A percentile compares a stretch with the other conserved stretches of the same genome.
Conservation (phyloP, 2,888 invertebrate species). For the Meandrusa payeni region DNA sequence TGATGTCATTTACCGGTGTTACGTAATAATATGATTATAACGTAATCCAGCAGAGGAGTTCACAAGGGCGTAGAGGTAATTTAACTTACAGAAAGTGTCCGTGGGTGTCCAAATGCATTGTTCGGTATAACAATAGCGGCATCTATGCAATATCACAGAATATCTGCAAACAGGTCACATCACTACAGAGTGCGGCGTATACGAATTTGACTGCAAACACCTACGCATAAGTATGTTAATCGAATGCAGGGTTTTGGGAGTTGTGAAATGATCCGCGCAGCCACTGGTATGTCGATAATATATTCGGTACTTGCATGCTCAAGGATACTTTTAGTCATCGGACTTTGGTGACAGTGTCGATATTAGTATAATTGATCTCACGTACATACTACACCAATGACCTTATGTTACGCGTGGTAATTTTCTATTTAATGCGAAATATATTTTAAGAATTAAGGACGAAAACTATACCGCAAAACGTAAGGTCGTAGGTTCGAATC, state of each 20-base stretch:
- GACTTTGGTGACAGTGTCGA: conserved; percentile 37
- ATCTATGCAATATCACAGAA: conserved; percentile 56
- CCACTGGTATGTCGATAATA: conserved; percentile 42
- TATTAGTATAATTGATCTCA: conserved; percentile 25
- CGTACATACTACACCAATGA: not conserved
- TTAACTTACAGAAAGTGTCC: conserved; percentile 46
- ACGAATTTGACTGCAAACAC: conserved; percentile 24
- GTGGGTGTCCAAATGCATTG: conserved; percentile 67
- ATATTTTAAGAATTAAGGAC: too few relatives aligned
- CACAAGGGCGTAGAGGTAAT: conserved; percentile 48
- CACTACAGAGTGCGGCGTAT: conserved; percentile 24
- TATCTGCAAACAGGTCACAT: conserved; percentile 30
- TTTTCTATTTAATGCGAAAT: too few relatives aligned
- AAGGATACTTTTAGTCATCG: conserved; percentile 64
- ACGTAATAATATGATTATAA: conserved; percentile 29
- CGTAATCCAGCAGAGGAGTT: conserved; percentile 35
- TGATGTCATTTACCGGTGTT: too few relatives aligned
- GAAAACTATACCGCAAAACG: too few relatives aligned
- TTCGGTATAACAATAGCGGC: conserved; percentile 62
- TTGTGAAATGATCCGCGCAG: conserved; percentile 25
- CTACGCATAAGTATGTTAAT: conserved; percentile 25
- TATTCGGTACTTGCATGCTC: conserved; percentile 67
- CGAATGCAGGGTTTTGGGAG: conserved; percentile 18
- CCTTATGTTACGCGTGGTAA: conserved; percentile 2
- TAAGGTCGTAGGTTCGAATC: too few relatives aligned